These are phyloP conservation scores for Tragelaphus strepsiceros DNA, from an alignment of 2,113 vertebrate genomes.

Conservation along the genomic window DNA sequence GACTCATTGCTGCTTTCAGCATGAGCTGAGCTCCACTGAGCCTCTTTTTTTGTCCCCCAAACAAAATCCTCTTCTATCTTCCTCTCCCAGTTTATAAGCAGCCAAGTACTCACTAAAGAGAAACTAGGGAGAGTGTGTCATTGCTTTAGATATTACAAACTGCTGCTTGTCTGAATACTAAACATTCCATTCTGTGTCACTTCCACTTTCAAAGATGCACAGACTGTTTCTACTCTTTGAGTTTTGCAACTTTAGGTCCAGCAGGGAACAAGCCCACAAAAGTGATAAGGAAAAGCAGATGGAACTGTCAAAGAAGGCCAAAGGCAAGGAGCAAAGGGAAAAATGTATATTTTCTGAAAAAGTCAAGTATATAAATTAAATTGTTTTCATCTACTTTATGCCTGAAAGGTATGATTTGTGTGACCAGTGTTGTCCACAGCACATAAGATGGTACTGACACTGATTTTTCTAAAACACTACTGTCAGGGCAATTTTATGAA, in stretches of 20 bases:
- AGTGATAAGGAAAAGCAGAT: not conserved
- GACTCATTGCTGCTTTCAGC: not conserved
- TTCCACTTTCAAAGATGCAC: not conserved
- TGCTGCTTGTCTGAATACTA: not conserved
- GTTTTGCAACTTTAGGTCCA: constrained; percentile 18
- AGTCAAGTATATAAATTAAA: not conserved
- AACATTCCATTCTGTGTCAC: not conserved
- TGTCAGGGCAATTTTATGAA: constrained; percentile 4
- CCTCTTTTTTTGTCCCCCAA: no score
- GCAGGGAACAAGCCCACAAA: not conserved
- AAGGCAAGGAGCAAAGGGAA: not conserved
- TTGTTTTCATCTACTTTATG: not conserved
- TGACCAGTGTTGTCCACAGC: not conserved
- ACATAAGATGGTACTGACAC: not conserved
- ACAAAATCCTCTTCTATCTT: not conserved
- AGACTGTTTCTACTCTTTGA: not conserved
- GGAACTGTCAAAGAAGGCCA: constrained; percentile 13
- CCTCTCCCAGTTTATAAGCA: not conserved
- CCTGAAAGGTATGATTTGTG: not conserved
- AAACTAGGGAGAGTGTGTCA: not conserved
- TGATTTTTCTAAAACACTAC: constrained; percentile 38
- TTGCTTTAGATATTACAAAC: not conserved
- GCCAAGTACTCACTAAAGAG: not conserved
- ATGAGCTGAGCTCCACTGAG: not conserved
- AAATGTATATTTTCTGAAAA: constrained; percentile 18